Evolutionary conservation across 2,888 invertebrate genomes (phyloP).

Genomic region (Epistrophe eligans): DNA sequence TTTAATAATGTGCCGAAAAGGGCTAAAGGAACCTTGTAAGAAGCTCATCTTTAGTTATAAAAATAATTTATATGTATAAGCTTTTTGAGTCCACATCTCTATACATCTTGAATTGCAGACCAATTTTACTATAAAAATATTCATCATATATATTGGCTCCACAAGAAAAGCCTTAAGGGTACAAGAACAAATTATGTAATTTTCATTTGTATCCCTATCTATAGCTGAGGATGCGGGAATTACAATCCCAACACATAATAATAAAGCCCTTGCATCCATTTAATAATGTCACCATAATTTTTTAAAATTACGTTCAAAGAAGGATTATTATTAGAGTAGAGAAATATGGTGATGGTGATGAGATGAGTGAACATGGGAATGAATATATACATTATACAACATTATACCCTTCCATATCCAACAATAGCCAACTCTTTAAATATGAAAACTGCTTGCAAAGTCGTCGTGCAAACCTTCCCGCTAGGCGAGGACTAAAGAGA

Average conservation of each 20-base stretch:
- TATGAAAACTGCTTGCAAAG: conserved; percentile 67
- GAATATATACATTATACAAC: not conserved
- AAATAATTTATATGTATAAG: too few relatives aligned
- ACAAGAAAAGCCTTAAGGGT: not conserved
- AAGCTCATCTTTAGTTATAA: too few relatives aligned
- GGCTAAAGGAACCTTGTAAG: too few relatives aligned
- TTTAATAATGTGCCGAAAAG: too few relatives aligned
- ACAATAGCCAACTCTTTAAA: conserved; percentile 64
- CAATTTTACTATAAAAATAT: too few relatives aligned
- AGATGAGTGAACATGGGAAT: conserved; percentile 3
- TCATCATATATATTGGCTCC: not conserved
- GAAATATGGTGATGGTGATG: conserved; percentile 16
- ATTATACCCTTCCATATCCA: conserved; percentile 29
- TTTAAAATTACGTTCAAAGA: conserved; percentile 71
- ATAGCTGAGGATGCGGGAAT: not conserved
- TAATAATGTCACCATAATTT: conserved; percentile 46
- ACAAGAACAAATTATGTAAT: not conserved
- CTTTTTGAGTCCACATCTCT: too few relatives aligned
- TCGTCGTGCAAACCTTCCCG: conserved; percentile 35
- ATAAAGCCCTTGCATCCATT: conserved; percentile 25
- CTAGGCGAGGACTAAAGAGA: conserved; percentile 19
- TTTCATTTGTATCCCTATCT: not conserved
- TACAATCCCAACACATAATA: conserved; percentile 4
- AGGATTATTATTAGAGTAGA: conserved; percentile 64
- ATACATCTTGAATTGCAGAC: too few relatives aligned